Conservation (phyloP, 2,113 vertebrate genomes). For the Montifringilla adamsi region DNA sequence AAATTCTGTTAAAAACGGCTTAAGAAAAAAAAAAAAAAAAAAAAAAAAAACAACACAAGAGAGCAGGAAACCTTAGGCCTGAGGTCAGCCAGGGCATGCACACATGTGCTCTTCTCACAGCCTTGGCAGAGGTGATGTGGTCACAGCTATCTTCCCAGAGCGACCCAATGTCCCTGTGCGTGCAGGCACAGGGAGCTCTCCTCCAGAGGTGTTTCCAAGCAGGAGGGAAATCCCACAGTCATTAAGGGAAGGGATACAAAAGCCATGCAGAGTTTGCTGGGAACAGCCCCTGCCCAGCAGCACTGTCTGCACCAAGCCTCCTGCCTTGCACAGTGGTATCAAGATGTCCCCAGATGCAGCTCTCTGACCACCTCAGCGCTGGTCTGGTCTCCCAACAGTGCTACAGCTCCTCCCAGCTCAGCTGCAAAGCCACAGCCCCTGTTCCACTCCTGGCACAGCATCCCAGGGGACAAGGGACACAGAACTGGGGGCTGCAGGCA, state of each 20-base stretch:
- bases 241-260: neutral
- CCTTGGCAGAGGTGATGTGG: constrained; percentile 28
- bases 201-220: neutral
- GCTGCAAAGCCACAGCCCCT: neutral
- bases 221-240: neutral
- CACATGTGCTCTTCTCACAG: constrained; percentile 38
- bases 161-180: neutral
- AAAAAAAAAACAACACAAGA: neutral
- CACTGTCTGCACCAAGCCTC: neutral
- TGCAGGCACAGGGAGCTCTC: neutral
- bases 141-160: constrained; percentile 15
- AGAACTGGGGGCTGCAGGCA: fast-evolving
- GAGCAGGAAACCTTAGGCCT: constrained; percentile 45
- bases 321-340: neutral
- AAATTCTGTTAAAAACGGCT: constrained; percentile 76
- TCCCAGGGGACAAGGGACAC: neutral
- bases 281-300: neutral
- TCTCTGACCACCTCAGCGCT: neutral
- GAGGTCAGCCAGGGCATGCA: constrained; percentile 42
- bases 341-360: neutral
- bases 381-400: neutral
- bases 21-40: neutral
- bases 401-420: neutral
- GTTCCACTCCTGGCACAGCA: neutral
- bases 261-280: neutral